A percentile compares a stretch with the other conserved stretches of the same genome.
phyloP scores from a whole-genome alignment of 2,797 vertebrate genomes.

The Chloroceryle amazona region DNA sequence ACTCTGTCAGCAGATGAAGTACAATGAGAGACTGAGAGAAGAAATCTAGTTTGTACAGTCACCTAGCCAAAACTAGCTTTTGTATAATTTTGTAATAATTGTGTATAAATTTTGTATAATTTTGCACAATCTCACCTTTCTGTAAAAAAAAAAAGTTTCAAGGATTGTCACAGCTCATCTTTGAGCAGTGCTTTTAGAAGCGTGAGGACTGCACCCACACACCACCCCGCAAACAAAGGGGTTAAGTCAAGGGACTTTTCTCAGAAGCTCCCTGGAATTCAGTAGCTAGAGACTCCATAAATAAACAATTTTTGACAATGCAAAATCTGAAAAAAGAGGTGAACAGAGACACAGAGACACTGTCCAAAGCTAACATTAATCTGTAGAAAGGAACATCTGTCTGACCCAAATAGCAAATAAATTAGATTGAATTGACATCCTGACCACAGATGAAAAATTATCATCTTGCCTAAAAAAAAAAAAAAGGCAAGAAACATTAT shows the following conservation, averaged over 20 bases:
- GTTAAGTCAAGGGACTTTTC: not conserved
- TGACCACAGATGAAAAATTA: not conserved
- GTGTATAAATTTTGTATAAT: not conserved
- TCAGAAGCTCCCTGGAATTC: not conserved
- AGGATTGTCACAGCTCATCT: not conserved
- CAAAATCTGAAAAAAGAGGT: not conserved
- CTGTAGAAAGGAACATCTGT: not conserved
- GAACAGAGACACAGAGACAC: not conserved
- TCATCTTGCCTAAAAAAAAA: not conserved
- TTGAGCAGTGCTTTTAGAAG: not conserved
- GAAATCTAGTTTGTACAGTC: not conserved
- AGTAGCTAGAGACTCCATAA: not conserved
- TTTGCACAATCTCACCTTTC: not conserved
- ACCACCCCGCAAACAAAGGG: not conserved
- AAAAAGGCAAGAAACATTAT: not conserved
- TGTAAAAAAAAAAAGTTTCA: not conserved
- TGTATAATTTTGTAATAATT: not conserved
- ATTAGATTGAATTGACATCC: not conserved
- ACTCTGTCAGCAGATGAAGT: not conserved
- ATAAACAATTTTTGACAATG: not conserved
- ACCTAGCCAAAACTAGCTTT: not conserved
- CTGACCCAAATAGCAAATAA: not conserved
- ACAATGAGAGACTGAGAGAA: not conserved
- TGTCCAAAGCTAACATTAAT: not conserved
- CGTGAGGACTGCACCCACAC: rapidly evolving